Percentiles rank a stretch among this genome's conserved stretches.
Conservation (phyloP, 2,888 invertebrate genomes). For the Chymomyza amoena region DNA sequence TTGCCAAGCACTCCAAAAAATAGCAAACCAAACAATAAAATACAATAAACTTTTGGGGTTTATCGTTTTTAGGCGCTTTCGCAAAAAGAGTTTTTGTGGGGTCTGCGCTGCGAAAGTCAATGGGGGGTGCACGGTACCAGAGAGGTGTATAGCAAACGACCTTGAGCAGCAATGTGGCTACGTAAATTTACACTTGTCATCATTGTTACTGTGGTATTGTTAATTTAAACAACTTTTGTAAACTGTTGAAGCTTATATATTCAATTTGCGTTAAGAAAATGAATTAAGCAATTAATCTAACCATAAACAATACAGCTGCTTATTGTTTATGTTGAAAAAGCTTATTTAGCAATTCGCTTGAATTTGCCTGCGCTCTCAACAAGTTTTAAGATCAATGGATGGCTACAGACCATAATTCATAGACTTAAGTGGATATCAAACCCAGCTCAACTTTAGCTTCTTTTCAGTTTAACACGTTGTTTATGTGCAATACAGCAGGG, state of each 20-base stretch:
- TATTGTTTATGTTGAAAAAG: neutral
- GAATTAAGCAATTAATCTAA: neutral
- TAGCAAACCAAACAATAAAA: constrained; percentile 23
- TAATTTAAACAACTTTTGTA: constrained; percentile 60
- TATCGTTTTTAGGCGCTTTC: constrained; percentile 42
- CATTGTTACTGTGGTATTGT: constrained; percentile 15
- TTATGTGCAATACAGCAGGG: neutral
- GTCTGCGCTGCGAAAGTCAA: constrained; percentile 44
- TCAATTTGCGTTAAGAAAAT: neutral
- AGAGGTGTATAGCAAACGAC: constrained; percentile 28
- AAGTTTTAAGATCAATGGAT: neutral
- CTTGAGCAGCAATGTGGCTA: constrained; percentile 41
- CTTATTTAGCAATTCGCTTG: neutral
- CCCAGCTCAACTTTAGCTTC: neutral
- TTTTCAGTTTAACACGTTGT: neutral
- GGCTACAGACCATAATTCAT: neutral
- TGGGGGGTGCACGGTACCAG: constrained; percentile 18
- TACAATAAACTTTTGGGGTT: constrained; percentile 61
- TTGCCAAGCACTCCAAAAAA: constrained; percentile 34
- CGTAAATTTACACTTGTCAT: constrained; percentile 2
- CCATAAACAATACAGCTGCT: neutral
- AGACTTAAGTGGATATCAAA: neutral
- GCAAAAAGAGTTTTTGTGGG: constrained; percentile 31
- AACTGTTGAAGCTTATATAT: neutral
- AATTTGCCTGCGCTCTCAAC: neutral